phyloP scores from a whole-genome alignment of 2,888 invertebrate species.

The Plebejus melissa region DNA sequence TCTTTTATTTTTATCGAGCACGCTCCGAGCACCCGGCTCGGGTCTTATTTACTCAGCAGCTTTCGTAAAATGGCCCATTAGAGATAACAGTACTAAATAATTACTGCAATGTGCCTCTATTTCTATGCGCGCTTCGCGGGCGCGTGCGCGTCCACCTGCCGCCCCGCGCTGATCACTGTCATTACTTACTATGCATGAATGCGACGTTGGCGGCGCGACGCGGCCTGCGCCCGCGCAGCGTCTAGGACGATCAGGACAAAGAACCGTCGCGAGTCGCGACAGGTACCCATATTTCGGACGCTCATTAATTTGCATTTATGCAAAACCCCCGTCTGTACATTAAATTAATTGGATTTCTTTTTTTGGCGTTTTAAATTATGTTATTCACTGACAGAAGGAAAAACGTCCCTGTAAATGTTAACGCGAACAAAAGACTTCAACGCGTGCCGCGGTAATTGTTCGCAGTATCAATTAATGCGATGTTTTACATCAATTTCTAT shows the following conservation, averaged over 20 bases:
- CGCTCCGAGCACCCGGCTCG: constrained; percentile 58
- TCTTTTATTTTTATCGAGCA: constrained; percentile 23
- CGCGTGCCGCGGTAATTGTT: constrained; percentile 14
- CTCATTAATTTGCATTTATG: constrained; percentile 62
- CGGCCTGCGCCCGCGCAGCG: constrained; percentile 33
- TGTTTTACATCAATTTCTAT: not conserved
- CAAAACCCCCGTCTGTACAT: constrained; percentile 49
- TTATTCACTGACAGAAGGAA: constrained; percentile 15
- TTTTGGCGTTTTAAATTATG: constrained; percentile 24
- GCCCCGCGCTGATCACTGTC: constrained; percentile 61
- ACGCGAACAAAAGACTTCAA: constrained; percentile 25
- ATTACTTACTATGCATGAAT: constrained; percentile 79
- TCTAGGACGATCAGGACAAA: constrained; percentile 74
- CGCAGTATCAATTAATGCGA: not conserved
- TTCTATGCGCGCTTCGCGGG: constrained; percentile 60
- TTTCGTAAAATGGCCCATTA: constrained; percentile 77
- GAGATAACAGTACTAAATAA: constrained; percentile 78
- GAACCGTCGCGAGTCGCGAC: constrained; percentile 60
- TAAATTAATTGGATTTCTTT: constrained; percentile 43
- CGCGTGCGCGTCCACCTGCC: constrained; percentile 73
- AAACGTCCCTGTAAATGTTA: not conserved
- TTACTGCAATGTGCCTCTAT: constrained; percentile 79
- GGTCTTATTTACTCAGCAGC: constrained; percentile 77
- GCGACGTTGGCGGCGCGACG: constrained; percentile 49
- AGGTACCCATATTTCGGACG: constrained; percentile 65